phyloP scores from a whole-genome alignment of 2,797 vertebrate genomes.

The Enteromius thamalakanensis region DNA sequence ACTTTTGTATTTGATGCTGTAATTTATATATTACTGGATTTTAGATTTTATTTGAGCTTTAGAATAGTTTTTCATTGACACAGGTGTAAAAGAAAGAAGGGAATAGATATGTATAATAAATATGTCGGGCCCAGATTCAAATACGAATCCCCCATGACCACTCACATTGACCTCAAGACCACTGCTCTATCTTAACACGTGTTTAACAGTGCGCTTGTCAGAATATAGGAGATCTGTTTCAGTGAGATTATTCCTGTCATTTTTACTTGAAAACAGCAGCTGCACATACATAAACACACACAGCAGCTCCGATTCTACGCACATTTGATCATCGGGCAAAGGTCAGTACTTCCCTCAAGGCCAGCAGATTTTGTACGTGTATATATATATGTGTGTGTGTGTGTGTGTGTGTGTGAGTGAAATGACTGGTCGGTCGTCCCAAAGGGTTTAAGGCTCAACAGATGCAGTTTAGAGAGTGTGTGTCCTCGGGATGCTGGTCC shows the following conservation, averaged over 20 bases:
- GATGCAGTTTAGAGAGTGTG: conserved; percentile 25
- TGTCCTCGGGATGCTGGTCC: conserved; percentile 35
- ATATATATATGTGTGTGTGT: conserved; percentile 6
- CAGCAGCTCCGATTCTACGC: conserved; percentile 60
- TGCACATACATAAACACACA: conserved; percentile 49
- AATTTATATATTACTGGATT: background rate
- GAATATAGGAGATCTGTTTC: conserved; percentile 18
- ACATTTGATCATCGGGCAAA: conserved; percentile 52
- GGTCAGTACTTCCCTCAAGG: conserved; percentile 49
- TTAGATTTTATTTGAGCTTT: background rate
- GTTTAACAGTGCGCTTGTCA: conserved; percentile 8
- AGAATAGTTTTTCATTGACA: background rate
- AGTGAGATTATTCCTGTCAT: conserved; percentile 27
- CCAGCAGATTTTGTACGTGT: conserved; percentile 11
- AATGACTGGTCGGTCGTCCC: background rate
- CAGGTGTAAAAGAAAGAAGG: background rate
- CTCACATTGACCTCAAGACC: background rate
- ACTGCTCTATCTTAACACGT: background rate
- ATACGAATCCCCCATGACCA: background rate
- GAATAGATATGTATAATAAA: background rate
- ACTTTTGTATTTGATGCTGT: background rate
- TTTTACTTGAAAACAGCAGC: conserved; percentile 38
- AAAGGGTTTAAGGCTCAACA: conserved; percentile 20
- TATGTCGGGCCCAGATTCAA: background rate
- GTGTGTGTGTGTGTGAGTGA: background rate